Base-by-base conservation (phyloP, 2,888 invertebrate genomes). In the Prosapia bicincta region DNA sequence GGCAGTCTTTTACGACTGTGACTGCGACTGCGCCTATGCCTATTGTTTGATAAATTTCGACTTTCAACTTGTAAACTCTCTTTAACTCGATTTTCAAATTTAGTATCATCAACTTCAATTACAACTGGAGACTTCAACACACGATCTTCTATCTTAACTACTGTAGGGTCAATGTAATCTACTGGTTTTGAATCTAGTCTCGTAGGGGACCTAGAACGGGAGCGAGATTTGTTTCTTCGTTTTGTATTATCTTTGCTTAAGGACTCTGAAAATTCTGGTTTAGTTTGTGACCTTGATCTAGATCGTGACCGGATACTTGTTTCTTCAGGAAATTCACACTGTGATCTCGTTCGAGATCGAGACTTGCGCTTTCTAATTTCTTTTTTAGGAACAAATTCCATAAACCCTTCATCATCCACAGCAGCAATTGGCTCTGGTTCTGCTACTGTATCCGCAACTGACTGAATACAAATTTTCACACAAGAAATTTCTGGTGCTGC, bases 371-470 rank as follows among this genome's bases (percentile, higher is more conserved):
- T 76, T 26, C 76, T 68, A 66, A 76, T 69, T 28, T 76, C 76
- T 25, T 69, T 76, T 32, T 76, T 76, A 30, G 76, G 69, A 1
- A 76, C 54, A 72, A 76, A 76, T 26, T 76, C 71, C 24, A 76
- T 76, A 66, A 76, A 76, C 13, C 76, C 76, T 54, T 76, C 76
- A 28, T 72, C 65, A 72, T 76, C 76, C 15, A 76, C 67, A 28
- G 54, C 54, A 15, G 71, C 76, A 25, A 75, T 23, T 15, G 69
- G 69, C 20, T 66, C 72, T 13, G 28, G 30, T 13, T 30, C 23
- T 24, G 67, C 32, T 25, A 25, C 15, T 32, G 38, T 5, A 67
- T 66, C 25, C 3, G 66, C 30, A 38, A 25, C 28, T 30, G 54
- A 38, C 38, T 72, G 24, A 32, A 32, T 25, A 32, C 72, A 67